Conservation (phyloP, 2,797 vertebrate genomes). For the Micrastur ruficollis region DNA sequence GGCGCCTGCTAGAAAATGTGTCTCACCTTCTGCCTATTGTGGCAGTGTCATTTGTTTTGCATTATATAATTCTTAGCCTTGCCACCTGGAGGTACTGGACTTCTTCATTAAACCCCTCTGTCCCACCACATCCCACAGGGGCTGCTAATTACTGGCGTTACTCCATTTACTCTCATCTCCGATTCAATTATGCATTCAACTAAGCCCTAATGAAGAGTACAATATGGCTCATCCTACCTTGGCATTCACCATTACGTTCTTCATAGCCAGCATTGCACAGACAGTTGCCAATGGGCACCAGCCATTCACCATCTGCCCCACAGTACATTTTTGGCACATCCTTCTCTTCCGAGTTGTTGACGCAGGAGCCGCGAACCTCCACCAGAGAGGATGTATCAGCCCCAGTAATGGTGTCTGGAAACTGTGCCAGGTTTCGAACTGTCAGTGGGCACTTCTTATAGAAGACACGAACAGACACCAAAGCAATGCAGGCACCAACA, state of each 20-base stretch:
- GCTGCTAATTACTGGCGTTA: constrained; percentile 82
- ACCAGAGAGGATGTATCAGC: constrained; percentile 95
- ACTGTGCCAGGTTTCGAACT: constrained; percentile 92
- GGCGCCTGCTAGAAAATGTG: constrained; percentile 62
- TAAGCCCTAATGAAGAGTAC: constrained; percentile 68
- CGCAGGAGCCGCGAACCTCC: constrained; percentile 94
- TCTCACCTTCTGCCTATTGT: constrained; percentile 61
- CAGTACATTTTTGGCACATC: constrained; percentile 99
- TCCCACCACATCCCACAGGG: constrained; percentile 79
- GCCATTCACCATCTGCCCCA: constrained; percentile 95
- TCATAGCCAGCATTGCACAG: constrained; percentile 94
- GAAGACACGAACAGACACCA: constrained; percentile 94
- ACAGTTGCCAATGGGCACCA: constrained; percentile 98
- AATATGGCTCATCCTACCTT: constrained; percentile 82
- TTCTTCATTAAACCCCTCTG: constrained; percentile 80
- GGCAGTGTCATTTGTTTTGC: constrained; percentile 47
- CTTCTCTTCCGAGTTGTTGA: constrained; percentile 95
- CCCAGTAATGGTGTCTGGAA: constrained; percentile 94
- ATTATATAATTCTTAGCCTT: constrained; percentile 63
- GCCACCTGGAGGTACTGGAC: constrained; percentile 76
- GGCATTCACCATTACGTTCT: constrained; percentile 89
- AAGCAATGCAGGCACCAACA: constrained; percentile 93
- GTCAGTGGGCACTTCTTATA: constrained; percentile 95
- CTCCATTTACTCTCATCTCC: constrained; percentile 81
- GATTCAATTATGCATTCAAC: constrained; percentile 78